Base-by-base conservation (phyloP, 2,113 vertebrate species). In the Siniperca knerii region DNA sequence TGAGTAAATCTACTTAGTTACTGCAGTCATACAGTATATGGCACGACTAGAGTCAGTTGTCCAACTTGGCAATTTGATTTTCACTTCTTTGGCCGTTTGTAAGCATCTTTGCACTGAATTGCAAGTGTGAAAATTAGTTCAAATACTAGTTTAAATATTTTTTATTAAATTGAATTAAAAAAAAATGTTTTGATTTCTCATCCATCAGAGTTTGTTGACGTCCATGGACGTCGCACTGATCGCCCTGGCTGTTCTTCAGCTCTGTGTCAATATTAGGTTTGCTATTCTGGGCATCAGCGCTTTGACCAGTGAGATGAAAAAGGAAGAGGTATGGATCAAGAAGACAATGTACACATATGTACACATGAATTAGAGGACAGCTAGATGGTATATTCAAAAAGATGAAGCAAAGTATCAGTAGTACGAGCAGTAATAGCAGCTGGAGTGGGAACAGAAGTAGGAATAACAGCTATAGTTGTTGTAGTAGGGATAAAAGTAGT, bases 181-280 rank as follows among this genome's bases (percentile, higher is more conserved):
- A 65, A 65, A 42, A 1, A n/a, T n/a, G 2, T 37, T 71, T 37
- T 8, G 18, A 33, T 72, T 54, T 75, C n/a, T 11, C 54, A 46
- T 35, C 73, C 35, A 0, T 37, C 80, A 95, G 94, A 40, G 61
- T 11, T 3, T 92, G 25, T 0, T 75, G 13, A 21, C 20, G 13
- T 81, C 77, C 37, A 67, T 94, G 79, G 85, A 92, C 44, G 42
- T 81, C 58, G 71, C 89, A 16, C 42, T 95, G 86, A 92, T 95
- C 13, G 52, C 44, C 8, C 4, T 93, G 37, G 76, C 81, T 25
- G 67, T 87, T 25, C 73, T 95, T 62, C 93, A 91, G 82, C 69
- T 95, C 29, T 82, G 52, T 35, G 78, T 91, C 81, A 82, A 9
- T 15, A 50, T 94, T 35, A 70, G 87, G 18, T 73, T 82, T 20